Evolutionary conservation across 2,113 vertebrate species (phyloP).

Genomic region (Aegithalos caudatus): DNA sequence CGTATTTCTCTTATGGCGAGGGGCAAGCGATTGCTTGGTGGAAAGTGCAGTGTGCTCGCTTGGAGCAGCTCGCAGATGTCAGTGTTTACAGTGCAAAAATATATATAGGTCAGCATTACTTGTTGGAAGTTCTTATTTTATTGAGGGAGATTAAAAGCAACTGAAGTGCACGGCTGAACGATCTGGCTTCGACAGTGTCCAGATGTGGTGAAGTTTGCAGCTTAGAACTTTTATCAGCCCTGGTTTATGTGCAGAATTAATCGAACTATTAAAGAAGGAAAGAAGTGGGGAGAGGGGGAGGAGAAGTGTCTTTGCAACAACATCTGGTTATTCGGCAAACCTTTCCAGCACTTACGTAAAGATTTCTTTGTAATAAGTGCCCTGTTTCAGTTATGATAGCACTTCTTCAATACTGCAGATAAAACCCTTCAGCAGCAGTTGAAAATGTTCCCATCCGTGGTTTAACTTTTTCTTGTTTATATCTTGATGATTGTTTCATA

Average conservation of each 20-base stretch:
- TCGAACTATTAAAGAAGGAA: slow-evolving; percentile 38
- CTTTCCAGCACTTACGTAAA: slow-evolving; percentile 53
- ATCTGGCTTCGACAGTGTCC: slow-evolving; percentile 23
- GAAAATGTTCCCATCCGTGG: not conserved
- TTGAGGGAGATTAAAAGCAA: slow-evolving; percentile 13
- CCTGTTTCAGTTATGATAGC: slow-evolving; percentile 51
- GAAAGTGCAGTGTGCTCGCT: not conserved
- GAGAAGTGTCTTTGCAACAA: slow-evolving; percentile 42
- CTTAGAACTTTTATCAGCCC: slow-evolving; percentile 20
- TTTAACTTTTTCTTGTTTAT: slow-evolving; percentile 57
- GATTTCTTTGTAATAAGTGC: slow-evolving; percentile 39
- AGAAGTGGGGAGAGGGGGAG: slow-evolving; percentile 34
- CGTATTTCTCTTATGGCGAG: not conserved
- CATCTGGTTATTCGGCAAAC: slow-evolving; percentile 48
- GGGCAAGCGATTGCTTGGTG: not conserved
- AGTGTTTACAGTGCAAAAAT: slow-evolving; percentile 49
- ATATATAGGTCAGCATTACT: slow-evolving; percentile 35
- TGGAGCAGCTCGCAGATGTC: slow-evolving; percentile 41
- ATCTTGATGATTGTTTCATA: slow-evolving; percentile 43
- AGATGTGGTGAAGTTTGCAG: slow-evolving; percentile 48
- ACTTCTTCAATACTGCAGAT: slow-evolving; percentile 39
- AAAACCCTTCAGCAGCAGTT: slow-evolving; percentile 34
- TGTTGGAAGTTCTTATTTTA: slow-evolving; percentile 37
- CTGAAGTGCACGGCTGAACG: not conserved
- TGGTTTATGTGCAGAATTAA: not conserved